These are phyloP conservation scores for Morinoia aosen DNA, from an alignment of 2,888 invertebrate genomes.

Conservation along the genomic window DNA sequence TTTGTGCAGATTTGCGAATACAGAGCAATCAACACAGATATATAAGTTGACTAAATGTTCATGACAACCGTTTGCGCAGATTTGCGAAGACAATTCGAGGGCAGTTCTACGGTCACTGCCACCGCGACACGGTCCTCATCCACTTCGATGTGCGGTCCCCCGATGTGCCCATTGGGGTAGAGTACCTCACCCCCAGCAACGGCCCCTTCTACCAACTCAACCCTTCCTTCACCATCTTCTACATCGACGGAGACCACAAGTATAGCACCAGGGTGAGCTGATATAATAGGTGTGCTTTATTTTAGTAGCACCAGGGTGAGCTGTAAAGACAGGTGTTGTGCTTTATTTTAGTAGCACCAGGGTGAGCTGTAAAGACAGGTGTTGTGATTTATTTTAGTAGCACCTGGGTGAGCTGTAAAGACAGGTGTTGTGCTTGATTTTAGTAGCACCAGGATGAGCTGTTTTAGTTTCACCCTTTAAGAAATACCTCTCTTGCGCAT, in stretches of 20 bases:
- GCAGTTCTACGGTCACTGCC: conserved; percentile 74
- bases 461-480: no score
- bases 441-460: no score
- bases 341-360: neutral
- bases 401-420: no score
- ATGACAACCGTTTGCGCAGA: conserved; percentile 68
- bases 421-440: no score
- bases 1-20: no score
- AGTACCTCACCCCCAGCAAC: conserved; percentile 75
- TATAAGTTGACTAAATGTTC: no score
- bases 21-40: no score
- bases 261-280: conserved; percentile 69
- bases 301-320: neutral
- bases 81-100: conserved; percentile 72
- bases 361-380: neutral
- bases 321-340: neutral
- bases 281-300: neutral
- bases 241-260: conserved; percentile 72
- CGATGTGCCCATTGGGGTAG: conserved; percentile 70
- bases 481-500: no score
- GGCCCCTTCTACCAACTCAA: conserved; percentile 78
- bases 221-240: conserved; percentile 75
- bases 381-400: neutral
- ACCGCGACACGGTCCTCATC: conserved; percentile 72
- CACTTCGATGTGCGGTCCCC: conserved; percentile 71